Evolutionary conservation across 2,888 invertebrate genomes (phyloP), one percentile per base, ranked within the genome.

Genomic region (Altica lythri): DNA sequence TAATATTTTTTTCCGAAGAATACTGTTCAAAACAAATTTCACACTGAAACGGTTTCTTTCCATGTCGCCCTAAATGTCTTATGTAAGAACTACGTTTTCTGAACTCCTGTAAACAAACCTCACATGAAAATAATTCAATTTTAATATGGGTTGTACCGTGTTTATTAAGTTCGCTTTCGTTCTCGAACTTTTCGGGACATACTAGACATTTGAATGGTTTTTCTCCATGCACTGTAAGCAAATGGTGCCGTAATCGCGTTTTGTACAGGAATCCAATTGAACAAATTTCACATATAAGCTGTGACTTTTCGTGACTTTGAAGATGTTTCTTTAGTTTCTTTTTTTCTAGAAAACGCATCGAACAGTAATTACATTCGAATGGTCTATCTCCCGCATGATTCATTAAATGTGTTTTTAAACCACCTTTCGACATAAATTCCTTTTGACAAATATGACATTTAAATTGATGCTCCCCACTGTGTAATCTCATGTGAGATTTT

Each of bases 401-500:
- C 46, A 46, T 46, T 6, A 46, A 8, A 16, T 46, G 46, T 9
- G 25, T 14, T 46, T 35, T 46, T 27, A 46, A 25, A n/a, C 35
- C 46, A 0, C 46, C 46, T 35, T 46, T 46, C 1, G 46, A 46
- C 6, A 35, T 46, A 14, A 46, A 46, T 25, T 35, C n/a, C 25
- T 46, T 46, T 16, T 46, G 32, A 46, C 46, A 46, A 13, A 46
- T 34, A 10, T 46, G 35, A 12, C 46, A 46, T 35, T 35, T 46
- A 25, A 46, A 46, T 13, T 35, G 35, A 10, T 46, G 46, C 35
- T 46, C 35, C 5, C 46, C 46, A 25, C 29, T 29, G 17, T 46
- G 46, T 17, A 46, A 27, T 13, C 35, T 46, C 46, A 46, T 46
- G n/a, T 46, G 46, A n/a, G 35, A 46, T 22, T 46, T 35, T 16